phyloP scores from a whole-genome alignment of 2,113 vertebrate species.

The Peromyscus polionotus region DNA sequence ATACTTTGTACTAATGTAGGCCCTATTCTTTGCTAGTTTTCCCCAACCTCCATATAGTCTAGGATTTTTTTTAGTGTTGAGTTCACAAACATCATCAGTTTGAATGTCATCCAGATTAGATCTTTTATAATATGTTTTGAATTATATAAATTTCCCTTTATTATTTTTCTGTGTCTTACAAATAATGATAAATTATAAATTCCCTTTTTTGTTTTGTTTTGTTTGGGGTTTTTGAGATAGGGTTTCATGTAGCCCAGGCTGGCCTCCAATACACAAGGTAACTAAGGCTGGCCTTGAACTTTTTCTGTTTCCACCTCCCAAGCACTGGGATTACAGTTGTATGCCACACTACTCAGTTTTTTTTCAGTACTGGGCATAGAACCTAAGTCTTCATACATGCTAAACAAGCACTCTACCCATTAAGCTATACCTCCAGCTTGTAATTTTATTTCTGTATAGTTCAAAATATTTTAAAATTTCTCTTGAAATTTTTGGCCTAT shows the following conservation, averaged over 20 bases:
- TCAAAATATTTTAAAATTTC: conserved; percentile 2
- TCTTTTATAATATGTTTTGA: conserved; percentile 5
- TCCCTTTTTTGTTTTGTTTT: background rate
- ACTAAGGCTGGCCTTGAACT: background rate
- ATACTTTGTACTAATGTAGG: background rate
- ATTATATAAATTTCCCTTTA: background rate
- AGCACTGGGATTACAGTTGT: background rate
- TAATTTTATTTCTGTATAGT: background rate
- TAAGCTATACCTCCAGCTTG: background rate
- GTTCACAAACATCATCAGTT: conserved; percentile 2
- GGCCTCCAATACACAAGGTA: background rate
- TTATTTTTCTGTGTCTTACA: background rate
- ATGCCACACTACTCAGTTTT: too few species aligned
- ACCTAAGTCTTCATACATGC: background rate
- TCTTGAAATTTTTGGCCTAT: background rate
- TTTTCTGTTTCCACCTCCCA: background rate
- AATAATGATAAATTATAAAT: background rate
- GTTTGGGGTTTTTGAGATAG: background rate
- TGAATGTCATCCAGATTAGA: background rate
- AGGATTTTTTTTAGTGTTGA: background rate
- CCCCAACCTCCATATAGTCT: conserved; percentile 18
- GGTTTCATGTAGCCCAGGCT: background rate
- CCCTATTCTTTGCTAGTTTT: background rate
- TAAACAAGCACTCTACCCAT: background rate
- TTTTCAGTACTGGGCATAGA: background rate